A percentile compares a stretch with the other conserved stretches of the same genome.
Evolutionary conservation across 2,113 vertebrate species (phyloP).

Genomic region (Channa maculata): DNA sequence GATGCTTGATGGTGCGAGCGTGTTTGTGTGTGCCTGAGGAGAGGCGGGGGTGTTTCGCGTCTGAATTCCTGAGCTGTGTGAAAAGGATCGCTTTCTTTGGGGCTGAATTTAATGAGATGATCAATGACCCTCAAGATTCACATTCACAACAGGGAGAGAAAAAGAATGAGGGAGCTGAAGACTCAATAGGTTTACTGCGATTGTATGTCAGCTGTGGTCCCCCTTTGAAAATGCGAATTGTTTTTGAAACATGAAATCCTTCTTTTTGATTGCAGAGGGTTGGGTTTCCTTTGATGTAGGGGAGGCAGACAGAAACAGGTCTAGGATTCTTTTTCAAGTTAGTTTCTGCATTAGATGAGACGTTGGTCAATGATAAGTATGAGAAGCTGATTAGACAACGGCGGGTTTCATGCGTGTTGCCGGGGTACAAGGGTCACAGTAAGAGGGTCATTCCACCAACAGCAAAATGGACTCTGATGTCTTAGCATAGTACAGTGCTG

Average conservation of each 20-base stretch:
- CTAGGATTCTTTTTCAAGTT: constrained; percentile 73
- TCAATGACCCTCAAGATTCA: constrained; percentile 83
- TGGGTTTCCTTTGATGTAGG: constrained; percentile 75
- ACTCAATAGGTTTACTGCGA: constrained; percentile 78
- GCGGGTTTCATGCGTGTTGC: constrained; percentile 51
- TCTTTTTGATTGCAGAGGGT: constrained; percentile 73
- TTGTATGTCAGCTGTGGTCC: constrained; percentile 76
- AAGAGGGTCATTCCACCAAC: constrained; percentile 61
- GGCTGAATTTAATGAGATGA: constrained; percentile 82
- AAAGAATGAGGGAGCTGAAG: constrained; percentile 67
- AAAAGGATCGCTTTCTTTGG: constrained; percentile 77
- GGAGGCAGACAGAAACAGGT: constrained; percentile 73
- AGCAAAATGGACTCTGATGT: constrained; percentile 68
- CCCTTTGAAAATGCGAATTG: constrained; percentile 77
- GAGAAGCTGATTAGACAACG: constrained; percentile 58
- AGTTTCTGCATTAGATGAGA: constrained; percentile 62
- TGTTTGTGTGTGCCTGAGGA: constrained; percentile 74
- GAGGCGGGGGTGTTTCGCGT: constrained; percentile 62
- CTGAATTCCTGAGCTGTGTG: constrained; percentile 83
- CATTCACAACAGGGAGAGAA: constrained; percentile 76
- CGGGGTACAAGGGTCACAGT: constrained; percentile 43
- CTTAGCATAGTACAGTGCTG: constrained; percentile 56
- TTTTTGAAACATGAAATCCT: constrained; percentile 80
- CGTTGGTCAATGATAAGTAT: constrained; percentile 57
- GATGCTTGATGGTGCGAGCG: constrained; percentile 75